A percentile compares a stretch with the other conserved stretches of the same genome.
phyloP scores from a whole-genome alignment of 1,140 invertebrate genomes.

The Drosophila teissieri region DNA sequence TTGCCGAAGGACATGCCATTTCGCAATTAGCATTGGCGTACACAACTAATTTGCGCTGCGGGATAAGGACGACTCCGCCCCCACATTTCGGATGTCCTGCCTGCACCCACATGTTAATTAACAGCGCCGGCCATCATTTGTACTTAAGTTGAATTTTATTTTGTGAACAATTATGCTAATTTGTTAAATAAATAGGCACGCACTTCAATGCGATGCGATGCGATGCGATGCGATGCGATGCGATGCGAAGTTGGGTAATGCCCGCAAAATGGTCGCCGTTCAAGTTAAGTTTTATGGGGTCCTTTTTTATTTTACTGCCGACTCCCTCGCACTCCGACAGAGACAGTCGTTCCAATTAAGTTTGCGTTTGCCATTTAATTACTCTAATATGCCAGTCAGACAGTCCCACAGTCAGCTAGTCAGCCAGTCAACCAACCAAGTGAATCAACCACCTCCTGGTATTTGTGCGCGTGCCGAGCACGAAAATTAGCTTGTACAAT shows the following conservation, averaged over 20 bases:
- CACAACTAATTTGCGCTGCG: slow-evolving; percentile 82
- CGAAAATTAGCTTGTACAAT: slow-evolving; percentile 77
- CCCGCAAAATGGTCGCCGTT: slow-evolving; percentile 70
- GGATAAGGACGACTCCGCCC: slow-evolving; percentile 49
- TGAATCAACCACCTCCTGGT: slow-evolving; percentile 57
- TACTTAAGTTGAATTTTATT: slow-evolving; percentile 84
- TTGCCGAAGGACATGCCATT: slow-evolving; percentile 71
- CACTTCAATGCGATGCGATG: slow-evolving; percentile 25
- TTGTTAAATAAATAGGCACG: slow-evolving; percentile 83
- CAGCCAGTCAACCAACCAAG: slow-evolving; percentile 33
- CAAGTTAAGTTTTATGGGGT: slow-evolving; percentile 79
- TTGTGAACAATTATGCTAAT: slow-evolving; percentile 84
- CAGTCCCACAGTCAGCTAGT: slow-evolving; percentile 11
- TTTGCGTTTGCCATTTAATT: slow-evolving; percentile 80
- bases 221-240: too few relatives aligned
- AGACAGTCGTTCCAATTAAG: slow-evolving; percentile 68
- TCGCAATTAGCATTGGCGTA: slow-evolving; percentile 82
- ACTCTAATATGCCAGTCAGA: slow-evolving; percentile 64
- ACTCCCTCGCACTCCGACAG: slow-evolving; percentile 36
- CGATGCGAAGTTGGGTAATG: slow-evolving; percentile 12
- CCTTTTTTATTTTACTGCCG: slow-evolving; percentile 77
- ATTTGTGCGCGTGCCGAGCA: slow-evolving; percentile 77
- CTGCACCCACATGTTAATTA: slow-evolving; percentile 81
- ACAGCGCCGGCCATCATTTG: slow-evolving; percentile 75
- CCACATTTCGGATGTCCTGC: slow-evolving; percentile 20